Evolutionary conservation across 2,888 invertebrate genomes (phyloP).

Genomic region (Helicoverpa assulta): DNA sequence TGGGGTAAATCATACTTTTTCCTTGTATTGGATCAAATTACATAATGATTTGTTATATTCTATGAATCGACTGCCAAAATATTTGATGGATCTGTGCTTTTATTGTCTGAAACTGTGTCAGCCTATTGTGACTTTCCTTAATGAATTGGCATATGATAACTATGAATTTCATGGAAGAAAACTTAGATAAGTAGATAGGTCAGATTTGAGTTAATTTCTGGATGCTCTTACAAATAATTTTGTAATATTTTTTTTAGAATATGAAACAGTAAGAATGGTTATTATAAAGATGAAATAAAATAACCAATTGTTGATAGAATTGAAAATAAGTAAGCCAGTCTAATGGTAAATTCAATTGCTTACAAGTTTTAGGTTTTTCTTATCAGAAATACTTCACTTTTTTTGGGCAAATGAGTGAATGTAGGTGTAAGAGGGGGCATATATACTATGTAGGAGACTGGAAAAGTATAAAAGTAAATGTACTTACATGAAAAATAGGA

Average conservation of each 20-base stretch:
- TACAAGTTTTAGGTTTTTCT: too few species aligned
- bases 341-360: too few species aligned
- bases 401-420: too few species aligned
- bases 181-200: not conserved
- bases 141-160: not conserved
- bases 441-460: not conserved
- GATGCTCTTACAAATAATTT: too few species aligned
- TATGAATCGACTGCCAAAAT: slow-evolving; percentile 43
- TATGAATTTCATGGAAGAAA: not conserved
- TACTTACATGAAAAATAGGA: slow-evolving; percentile 46
- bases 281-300: too few species aligned
- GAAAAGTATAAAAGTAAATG: not conserved
- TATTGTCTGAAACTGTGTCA: slow-evolving; percentile 26
- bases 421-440: too few species aligned
- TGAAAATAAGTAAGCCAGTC: too few species aligned
- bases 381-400: too few species aligned
- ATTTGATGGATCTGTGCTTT: slow-evolving; percentile 50
- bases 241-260: too few species aligned
- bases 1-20: slow-evolving; percentile 17
- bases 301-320: too few species aligned
- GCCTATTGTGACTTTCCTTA: not conserved
- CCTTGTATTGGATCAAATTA: slow-evolving; percentile 29
- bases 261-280: too few species aligned
- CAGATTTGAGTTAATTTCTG: too few species aligned
- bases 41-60: slow-evolving; percentile 35